A percentile compares a stretch with the other conserved stretches of the same genome.
These are phyloP conservation scores for Agrotis ipsilon DNA, from an alignment of 2,888 invertebrate genomes.

Conservation along the genomic window DNA sequence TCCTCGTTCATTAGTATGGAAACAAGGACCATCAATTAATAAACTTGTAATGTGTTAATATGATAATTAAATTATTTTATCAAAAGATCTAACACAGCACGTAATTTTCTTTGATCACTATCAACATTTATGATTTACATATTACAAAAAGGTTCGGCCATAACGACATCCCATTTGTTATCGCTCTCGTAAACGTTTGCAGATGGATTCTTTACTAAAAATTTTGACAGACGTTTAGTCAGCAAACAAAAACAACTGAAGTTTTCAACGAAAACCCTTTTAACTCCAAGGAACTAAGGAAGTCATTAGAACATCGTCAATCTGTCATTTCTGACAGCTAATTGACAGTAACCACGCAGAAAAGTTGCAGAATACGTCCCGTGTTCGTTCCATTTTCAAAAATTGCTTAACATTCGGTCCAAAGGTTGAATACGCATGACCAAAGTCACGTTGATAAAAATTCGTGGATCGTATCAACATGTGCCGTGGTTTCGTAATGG, in stretches of 20 bases:
- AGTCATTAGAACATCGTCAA: neutral
- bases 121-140: conserved; percentile 36
- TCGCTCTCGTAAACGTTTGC: conserved; percentile 15
- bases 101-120: conserved; percentile 37
- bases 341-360: neutral
- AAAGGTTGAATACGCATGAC: conserved; percentile 21
- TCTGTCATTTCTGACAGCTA: conserved; percentile 8
- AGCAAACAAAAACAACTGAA: neutral
- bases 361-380: conserved; percentile 4
- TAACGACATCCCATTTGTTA: conserved; percentile 31
- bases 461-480: conserved; percentile 74
- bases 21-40: conserved; percentile 33
- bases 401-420: conserved; percentile 14
- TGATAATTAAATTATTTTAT: conserved; percentile 40
- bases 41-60: conserved; percentile 28
- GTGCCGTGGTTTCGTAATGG: conserved; percentile 76
- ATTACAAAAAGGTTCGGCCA: conserved; percentile 31
- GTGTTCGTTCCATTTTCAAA: conserved; percentile 17
- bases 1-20: neutral
- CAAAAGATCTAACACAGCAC: conserved; percentile 31
- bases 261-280: conserved; percentile 20
- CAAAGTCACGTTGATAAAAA: conserved; percentile 73
- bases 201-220: conserved; percentile 1
- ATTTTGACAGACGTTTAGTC: neutral
- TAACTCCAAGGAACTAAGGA: neutral